Evolutionary conservation across 2,888 invertebrate species (phyloP).

Genomic region (Callyntrura sp.): DNA sequence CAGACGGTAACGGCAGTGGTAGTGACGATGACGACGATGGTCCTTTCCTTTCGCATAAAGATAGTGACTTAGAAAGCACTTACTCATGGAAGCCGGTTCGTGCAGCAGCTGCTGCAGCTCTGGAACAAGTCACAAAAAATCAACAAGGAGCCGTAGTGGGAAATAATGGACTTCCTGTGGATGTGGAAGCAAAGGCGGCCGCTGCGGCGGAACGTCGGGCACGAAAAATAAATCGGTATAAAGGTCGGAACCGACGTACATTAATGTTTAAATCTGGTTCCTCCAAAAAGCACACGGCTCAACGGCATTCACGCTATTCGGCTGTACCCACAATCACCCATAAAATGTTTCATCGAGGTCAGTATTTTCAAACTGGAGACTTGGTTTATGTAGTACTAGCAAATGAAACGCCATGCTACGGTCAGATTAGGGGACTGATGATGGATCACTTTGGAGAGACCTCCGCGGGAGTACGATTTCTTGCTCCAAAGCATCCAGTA

Average conservation of each 20-base stretch:
- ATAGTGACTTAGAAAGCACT: constrained; percentile 68
- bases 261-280: constrained; percentile 54
- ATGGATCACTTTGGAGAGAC: constrained; percentile 57
- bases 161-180: constrained; percentile 26
- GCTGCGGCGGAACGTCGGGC: constrained; percentile 64
- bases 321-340: constrained; percentile 51
- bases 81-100: constrained; percentile 69
- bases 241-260: constrained; percentile 56
- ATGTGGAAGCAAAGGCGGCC: constrained; percentile 46
- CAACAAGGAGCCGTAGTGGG: constrained; percentile 48
- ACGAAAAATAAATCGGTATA: constrained; percentile 59
- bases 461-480: constrained; percentile 57
- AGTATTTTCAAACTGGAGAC: constrained; percentile 64
- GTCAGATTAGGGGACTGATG: constrained; percentile 57
- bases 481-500: constrained; percentile 53
- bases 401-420: constrained; percentile 6
- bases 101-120: constrained; percentile 56
- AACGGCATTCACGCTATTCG: constrained; percentile 11
- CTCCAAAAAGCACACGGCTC: constrained; percentile 50
- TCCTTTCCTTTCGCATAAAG: constrained; percentile 33
- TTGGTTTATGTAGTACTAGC: constrained; percentile 42
- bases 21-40: constrained; percentile 53
- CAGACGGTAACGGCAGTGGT: constrained; percentile 1
- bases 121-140: constrained; percentile 67
- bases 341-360: constrained; percentile 43